Conservation (phyloP, 2,113 vertebrate species). For the Archilochus colubris region DNA sequence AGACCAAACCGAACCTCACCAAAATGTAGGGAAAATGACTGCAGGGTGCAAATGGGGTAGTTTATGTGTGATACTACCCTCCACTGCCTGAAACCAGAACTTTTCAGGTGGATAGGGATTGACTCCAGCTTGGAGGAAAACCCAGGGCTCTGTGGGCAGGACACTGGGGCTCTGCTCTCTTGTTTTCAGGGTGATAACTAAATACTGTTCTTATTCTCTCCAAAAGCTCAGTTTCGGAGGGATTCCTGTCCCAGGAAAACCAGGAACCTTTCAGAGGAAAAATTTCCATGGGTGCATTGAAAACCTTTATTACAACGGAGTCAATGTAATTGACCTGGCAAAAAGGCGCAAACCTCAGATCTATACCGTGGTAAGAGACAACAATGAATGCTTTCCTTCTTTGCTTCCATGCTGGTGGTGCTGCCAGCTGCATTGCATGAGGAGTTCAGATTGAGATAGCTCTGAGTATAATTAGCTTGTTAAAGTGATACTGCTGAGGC, state of each 20-base stretch:
- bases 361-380: constrained; percentile 91
- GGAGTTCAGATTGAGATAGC: background rate
- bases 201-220: constrained; percentile 57
- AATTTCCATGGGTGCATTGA: constrained; percentile 98
- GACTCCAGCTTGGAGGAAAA: background rate
- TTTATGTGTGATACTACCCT: background rate
- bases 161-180: background rate
- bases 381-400: background rate
- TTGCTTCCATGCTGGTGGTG: background rate
- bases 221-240: constrained; percentile 97
- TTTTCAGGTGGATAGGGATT: background rate
- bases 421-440: background rate
- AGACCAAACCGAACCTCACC: background rate
- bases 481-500: background rate
- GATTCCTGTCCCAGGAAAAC: constrained; percentile 95
- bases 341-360: constrained; percentile 97
- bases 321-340: constrained; percentile 95
- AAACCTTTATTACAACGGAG: constrained; percentile 97
- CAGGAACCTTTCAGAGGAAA: constrained; percentile 95
- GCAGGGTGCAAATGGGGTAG: background rate
- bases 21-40: background rate
- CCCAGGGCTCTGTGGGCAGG: background rate
- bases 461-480: background rate
- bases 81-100: background rate
- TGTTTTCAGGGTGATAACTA: background rate